A percentile compares a stretch with the other conserved stretches of the same genome.
phyloP scores from a whole-genome alignment of 2,113 vertebrate genomes.

The Romanogobio albipinnatus region DNA sequence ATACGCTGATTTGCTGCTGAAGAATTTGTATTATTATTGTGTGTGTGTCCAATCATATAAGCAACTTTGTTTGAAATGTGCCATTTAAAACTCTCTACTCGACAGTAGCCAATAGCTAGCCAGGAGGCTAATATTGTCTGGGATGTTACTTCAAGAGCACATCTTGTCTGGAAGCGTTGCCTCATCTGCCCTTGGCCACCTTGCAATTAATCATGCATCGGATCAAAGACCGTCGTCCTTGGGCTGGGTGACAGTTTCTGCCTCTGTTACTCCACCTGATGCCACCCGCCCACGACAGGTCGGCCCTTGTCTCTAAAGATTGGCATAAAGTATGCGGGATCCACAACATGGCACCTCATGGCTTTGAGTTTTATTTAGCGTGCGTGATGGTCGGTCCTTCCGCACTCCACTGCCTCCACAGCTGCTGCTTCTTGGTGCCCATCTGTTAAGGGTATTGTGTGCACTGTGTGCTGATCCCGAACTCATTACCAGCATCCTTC shows the following conservation, averaged over 20 bases:
- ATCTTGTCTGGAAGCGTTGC: conserved; percentile 48
- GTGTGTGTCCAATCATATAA: background rate
- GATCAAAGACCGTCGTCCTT: conserved; percentile 67
- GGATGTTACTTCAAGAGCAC: conserved; percentile 6
- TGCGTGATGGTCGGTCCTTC: conserved; percentile 64
- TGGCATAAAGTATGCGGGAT: conserved; percentile 45
- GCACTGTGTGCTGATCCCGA: conserved; percentile 73
- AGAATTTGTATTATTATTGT: background rate
- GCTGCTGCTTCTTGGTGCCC: conserved; percentile 75
- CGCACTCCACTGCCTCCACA: conserved; percentile 72
- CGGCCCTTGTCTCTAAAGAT: conserved; percentile 57
- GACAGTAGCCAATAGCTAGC: background rate
- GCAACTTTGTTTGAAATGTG: background rate
- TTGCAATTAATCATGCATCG: conserved; percentile 74
- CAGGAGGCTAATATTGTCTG: conserved; percentile 10
- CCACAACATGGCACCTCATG: conserved; percentile 42
- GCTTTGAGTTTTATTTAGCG: conserved; percentile 74
- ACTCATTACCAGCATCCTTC: conserved; percentile 77
- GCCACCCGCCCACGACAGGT: conserved; percentile 56
- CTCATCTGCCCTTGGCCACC: conserved; percentile 66
- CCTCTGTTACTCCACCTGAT: conserved; percentile 64
- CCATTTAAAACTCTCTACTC: background rate
- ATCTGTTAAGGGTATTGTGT: conserved; percentile 80
- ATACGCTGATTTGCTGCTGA: background rate
- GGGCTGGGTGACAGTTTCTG: conserved; percentile 33